Percentiles rank a stretch among this genome's conserved stretches.
These are phyloP conservation scores for Neosilurus mollespiculum DNA, from an alignment of 2,797 vertebrate species.

Conservation along the genomic window DNA sequence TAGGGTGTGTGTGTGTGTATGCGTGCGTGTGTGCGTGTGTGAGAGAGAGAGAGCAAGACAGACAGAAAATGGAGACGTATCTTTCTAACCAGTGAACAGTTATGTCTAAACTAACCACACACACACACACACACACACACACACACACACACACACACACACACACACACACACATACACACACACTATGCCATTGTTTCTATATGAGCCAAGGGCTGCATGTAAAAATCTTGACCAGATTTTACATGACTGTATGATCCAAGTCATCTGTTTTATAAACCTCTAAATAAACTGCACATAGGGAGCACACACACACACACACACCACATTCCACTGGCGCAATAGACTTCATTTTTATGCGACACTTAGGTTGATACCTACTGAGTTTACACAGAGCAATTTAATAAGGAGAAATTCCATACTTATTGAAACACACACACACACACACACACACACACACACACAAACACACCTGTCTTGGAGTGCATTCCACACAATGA, in stretches of 20 bases:
- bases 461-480: constrained; percentile 34
- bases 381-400: constrained; percentile 30
- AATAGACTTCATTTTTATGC: constrained; percentile 8
- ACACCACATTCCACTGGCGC: constrained; percentile 9
- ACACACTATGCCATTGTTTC: background rate
- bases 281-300: background rate
- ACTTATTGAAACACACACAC: constrained; percentile 34
- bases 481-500: constrained; percentile 19
- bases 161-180: background rate
- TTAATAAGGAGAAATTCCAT: constrained; percentile 30
- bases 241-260: background rate
- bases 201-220: background rate
- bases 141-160: background rate
- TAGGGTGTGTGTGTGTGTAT: background rate
- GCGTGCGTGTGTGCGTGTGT: background rate
- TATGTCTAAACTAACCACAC: background rate
- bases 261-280: background rate
- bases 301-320: background rate
- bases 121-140: background rate
- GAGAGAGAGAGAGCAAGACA: background rate
- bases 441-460: constrained; percentile 27
- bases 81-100: constrained; percentile 4
- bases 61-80: background rate
- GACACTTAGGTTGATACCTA: constrained; percentile 14
- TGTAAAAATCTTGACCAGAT: background rate